Conservation (phyloP, 2,888 invertebrate genomes). For the Melanargia galathea region DNA sequence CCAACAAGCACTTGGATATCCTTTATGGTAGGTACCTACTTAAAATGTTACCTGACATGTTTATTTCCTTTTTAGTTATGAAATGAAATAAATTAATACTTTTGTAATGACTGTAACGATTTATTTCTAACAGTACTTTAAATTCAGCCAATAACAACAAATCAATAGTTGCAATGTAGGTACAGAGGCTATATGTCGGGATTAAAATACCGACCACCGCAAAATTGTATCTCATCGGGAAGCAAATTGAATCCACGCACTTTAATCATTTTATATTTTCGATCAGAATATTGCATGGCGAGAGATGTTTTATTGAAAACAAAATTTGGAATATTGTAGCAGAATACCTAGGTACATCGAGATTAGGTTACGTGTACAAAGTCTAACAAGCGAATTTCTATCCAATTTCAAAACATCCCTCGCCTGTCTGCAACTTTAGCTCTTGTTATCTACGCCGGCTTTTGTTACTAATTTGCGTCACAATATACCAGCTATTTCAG, state of each 20-base stretch:
- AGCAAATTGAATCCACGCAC: neutral
- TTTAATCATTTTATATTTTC: neutral
- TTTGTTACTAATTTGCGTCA: conserved; percentile 11
- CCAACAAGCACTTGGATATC: too few species aligned
- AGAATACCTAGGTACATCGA: neutral
- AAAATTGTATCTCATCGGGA: neutral
- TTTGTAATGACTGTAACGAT: too few species aligned
- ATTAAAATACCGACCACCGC: too few species aligned
- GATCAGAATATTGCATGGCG: neutral
- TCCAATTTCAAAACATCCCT: conserved; percentile 7
- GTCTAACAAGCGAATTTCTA: conserved; percentile 9
- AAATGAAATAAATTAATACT: too few species aligned
- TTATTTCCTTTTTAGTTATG: too few species aligned
- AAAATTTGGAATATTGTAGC: neutral
- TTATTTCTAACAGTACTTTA: too few species aligned
- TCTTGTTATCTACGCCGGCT: neutral
- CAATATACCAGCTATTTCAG: neutral
- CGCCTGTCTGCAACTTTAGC: conserved; percentile 4
- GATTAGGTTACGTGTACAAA: neutral
- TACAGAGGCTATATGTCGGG: neutral
- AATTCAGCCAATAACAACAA: too few species aligned
- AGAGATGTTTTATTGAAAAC: neutral
- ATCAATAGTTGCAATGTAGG: neutral
- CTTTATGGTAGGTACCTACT: too few species aligned
- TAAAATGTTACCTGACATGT: too few species aligned